phyloP scores from a whole-genome alignment of 2,888 invertebrate species.

The Microdon myrmicae region DNA sequence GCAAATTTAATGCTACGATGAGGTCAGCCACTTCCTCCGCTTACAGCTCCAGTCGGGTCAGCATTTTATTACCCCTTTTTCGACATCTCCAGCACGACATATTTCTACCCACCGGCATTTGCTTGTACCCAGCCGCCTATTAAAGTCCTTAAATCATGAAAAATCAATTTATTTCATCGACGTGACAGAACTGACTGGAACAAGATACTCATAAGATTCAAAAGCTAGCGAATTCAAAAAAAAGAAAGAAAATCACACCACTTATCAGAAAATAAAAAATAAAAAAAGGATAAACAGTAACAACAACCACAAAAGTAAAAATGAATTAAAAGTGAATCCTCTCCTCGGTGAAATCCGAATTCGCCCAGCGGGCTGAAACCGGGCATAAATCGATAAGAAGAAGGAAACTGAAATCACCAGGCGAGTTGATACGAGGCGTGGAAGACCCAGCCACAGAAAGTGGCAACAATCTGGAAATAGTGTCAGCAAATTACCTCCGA shows the following conservation, averaged over 20 bases:
- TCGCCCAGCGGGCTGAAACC: slow-evolving; percentile 33
- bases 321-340: too few species aligned
- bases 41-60: slow-evolving; percentile 4
- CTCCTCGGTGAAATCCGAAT: slow-evolving; percentile 20
- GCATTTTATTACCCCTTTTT: too few species aligned
- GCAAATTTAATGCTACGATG: slow-evolving; percentile 26
- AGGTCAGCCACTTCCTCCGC: slow-evolving; percentile 30
- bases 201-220: too few species aligned
- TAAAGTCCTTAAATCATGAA: slow-evolving; percentile 50
- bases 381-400: slow-evolving; percentile 41
- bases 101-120: background rate
- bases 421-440: too few species aligned
- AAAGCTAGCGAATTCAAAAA: slow-evolving; percentile 9
- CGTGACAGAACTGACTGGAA: slow-evolving; percentile 36
- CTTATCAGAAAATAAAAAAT: slow-evolving; percentile 8
- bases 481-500: slow-evolving; percentile 40
- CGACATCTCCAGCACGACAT: slow-evolving; percentile 13
- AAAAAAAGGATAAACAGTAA: too few species aligned
- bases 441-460: background rate
- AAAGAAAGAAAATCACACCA: background rate
- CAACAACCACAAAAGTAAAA: too few species aligned
- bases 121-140: slow-evolving; percentile 29
- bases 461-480: slow-evolving; percentile 26
- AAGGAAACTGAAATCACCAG: slow-evolving; percentile 19
- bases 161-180: slow-evolving; percentile 51